Conservation (phyloP, 2,888 invertebrate genomes). For the Tricholauxania praeusta region DNA sequence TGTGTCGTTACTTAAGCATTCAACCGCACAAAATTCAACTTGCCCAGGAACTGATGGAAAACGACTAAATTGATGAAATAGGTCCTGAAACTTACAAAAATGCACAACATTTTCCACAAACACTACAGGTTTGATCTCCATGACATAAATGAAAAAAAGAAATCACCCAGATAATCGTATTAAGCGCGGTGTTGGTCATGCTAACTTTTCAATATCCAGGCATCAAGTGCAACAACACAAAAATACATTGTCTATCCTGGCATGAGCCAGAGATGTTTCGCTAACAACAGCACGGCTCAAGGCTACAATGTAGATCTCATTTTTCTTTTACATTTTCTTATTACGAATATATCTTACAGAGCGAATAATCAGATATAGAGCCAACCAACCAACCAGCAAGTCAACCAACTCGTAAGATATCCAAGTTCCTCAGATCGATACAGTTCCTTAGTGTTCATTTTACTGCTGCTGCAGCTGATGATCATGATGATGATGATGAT, state of each 20-base stretch:
- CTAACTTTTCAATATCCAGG: too few species aligned
- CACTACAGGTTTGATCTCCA: slow-evolving; percentile 17
- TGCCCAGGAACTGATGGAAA: too few species aligned
- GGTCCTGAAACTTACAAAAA: slow-evolving; percentile 15
- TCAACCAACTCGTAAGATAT: slow-evolving; percentile 3
- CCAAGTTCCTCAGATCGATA: slow-evolving; percentile 1
- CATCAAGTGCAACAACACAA: background rate
- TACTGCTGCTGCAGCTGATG: too few species aligned
- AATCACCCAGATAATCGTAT: too few species aligned
- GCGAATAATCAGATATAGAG: too few species aligned
- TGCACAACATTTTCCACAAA: slow-evolving; percentile 17
- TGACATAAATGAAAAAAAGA: slow-evolving; percentile 14
- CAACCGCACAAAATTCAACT: too few species aligned
- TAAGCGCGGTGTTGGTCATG: too few species aligned
- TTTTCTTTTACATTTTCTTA: too few species aligned
- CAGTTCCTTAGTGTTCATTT: background rate
- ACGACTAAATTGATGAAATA: slow-evolving; percentile 11
- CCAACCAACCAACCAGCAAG: slow-evolving; percentile 22
- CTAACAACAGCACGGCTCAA: background rate
- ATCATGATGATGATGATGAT: background rate
- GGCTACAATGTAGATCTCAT: slow-evolving; percentile 1
- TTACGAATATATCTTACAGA: too few species aligned
- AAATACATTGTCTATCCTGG: slow-evolving; percentile 32
- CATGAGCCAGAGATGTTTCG: background rate
- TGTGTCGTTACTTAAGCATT: too few species aligned